These are phyloP conservation scores for Meandrina meandrites DNA, from an alignment of 92 coral and sea anemone species.

Conservation along the genomic window DNA sequence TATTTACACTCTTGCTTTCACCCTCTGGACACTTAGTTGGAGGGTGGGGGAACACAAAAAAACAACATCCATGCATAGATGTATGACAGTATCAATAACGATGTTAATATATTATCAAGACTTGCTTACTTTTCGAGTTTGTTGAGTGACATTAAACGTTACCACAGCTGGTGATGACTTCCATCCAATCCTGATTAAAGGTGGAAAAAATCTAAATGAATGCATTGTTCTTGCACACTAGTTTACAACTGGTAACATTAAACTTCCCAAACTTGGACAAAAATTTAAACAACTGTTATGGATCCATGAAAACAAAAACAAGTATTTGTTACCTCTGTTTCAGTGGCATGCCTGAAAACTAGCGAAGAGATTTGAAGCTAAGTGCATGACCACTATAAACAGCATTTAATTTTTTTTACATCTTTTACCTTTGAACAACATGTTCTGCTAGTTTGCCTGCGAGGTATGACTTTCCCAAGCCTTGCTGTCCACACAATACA, in stretches of 20 bases:
- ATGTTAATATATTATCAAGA: neutral
- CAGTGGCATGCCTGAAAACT: no score
- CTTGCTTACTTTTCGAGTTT: conserved; percentile 69
- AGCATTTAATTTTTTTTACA: no score
- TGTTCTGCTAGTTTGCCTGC: conserved; percentile 85
- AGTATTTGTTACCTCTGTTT: no score
- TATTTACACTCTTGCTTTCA: neutral
- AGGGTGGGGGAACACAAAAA: neutral
- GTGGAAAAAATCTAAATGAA: neutral
- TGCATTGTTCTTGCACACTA: neutral
- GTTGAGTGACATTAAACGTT: conserved; percentile 66
- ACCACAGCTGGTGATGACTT: conserved; percentile 65
- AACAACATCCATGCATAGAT: neutral
- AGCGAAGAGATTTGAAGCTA: no score
- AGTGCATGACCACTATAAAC: no score
- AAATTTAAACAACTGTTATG: neutral
- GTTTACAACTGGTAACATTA: no score
- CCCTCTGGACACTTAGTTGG: neutral
- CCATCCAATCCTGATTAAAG: conserved; percentile 68
- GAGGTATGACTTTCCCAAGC: conserved; percentile 81
- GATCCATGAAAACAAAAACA: no score
- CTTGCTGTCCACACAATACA: conserved; percentile 75
- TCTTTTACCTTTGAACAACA: conserved; percentile 80
- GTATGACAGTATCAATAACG: no score
- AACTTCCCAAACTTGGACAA: neutral